Evolutionary conservation across 2,888 invertebrate genomes (phyloP), one percentile per base, ranked within the genome.

Genomic region (Acanthoscelides obtectus): DNA sequence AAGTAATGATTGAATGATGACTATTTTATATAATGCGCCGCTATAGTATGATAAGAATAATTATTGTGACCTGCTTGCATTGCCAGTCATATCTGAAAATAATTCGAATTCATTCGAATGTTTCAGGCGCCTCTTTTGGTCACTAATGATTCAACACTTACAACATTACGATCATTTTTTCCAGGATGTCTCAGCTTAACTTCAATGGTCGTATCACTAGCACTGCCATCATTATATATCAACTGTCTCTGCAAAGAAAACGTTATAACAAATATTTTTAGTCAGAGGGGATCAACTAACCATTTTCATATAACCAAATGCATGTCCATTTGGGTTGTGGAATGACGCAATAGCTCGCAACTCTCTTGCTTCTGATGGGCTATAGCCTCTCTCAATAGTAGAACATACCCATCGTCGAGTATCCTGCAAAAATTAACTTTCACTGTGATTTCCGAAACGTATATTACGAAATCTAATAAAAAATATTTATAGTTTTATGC

Each of bases 141-240:
- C n/a, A n/a, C n/a, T n/a, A n/a, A n/a, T n/a, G n/a, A n/a, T n/a
- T n/a, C n/a, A 45, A 20, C 25, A 76, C 87, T 85, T 82, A 94
- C 94, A 82, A 91, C 84, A 84, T 97, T 96, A 21, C 93, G 88
- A 83, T 97, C 95, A 78, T 94, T 89, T 77, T 90, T 90, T 0
- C 96, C 97, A 0, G 96, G 95, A 85, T 97, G 92, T n/a, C 93
- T 86, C 70, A 98, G 84, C 80, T 96, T 95, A 20, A 96, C 91
- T 86, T 97, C 95, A n/a, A 98, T 90, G 21, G 93, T 89, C 0
- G 97, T 97, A 79, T 97, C 96, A 81, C 96, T 96, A 80, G 92
- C 88, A 78, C 94, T 93, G 69, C 94, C 94, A 84, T 96, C 96
- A 76, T 88, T 90, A 84, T 96, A 93, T n/a, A 95, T 88, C 22